phyloP scores from a whole-genome alignment of 2,797 vertebrate species.

The Spatula clypeata region DNA sequence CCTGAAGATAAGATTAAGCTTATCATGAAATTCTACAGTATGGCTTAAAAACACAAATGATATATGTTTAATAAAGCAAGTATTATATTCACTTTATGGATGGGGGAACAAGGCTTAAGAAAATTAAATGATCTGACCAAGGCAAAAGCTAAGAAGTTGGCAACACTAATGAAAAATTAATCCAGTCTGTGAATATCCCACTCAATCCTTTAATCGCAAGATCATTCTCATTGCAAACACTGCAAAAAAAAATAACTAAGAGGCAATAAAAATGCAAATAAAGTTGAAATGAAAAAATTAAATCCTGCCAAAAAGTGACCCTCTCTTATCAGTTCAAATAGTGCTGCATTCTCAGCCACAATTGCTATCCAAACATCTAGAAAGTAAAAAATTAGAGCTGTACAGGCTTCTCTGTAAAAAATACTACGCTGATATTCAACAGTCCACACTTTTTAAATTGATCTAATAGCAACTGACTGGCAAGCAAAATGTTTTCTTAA shows the following conservation, averaged over 20 bases:
- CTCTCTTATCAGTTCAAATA: background rate
- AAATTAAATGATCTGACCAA: background rate
- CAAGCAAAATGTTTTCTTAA: background rate
- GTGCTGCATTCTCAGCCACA: background rate
- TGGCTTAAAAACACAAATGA: background rate
- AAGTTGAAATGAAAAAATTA: conserved; percentile 9
- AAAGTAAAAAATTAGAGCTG: conserved; percentile 15
- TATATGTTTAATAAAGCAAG: background rate
- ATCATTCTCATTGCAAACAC: background rate
- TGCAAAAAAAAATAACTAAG: background rate
- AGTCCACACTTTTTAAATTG: background rate
- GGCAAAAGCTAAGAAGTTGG: background rate
- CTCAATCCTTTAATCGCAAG: background rate
- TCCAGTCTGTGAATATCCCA: background rate
- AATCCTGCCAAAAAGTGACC: background rate
- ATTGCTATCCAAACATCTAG: background rate
- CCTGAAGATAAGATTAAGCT: background rate
- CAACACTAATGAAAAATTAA: background rate
- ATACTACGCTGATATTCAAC: background rate
- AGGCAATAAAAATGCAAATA: conserved; percentile 28
- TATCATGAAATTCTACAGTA: background rate
- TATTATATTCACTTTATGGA: background rate
- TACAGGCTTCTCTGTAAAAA: background rate
- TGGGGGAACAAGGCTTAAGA: background rate
- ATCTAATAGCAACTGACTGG: background rate